These are phyloP conservation scores for Silvanus unidentatus DNA, from an alignment of 2,888 invertebrate species.

Conservation along the genomic window DNA sequence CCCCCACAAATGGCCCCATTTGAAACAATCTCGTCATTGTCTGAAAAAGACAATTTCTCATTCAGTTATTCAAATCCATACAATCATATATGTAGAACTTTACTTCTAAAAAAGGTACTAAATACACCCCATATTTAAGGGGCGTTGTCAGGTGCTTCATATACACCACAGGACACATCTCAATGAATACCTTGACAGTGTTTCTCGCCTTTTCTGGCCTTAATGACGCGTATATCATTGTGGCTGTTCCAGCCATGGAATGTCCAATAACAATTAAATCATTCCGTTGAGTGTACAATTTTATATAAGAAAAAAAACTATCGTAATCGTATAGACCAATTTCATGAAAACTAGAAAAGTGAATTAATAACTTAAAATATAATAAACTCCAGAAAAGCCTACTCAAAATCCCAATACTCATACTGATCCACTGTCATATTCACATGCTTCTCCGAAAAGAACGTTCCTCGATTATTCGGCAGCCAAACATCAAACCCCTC, in stretches of 20 bases:
- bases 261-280: conserved; percentile 15
- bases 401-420: conserved; percentile 17
- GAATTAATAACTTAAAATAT: not conserved
- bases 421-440: conserved; percentile 9
- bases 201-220: conserved; percentile 9
- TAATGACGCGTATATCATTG: conserved; percentile 15
- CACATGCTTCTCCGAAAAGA: conserved; percentile 12
- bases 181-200: conserved; percentile 12
- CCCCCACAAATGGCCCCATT: no score
- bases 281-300: conserved; percentile 7
- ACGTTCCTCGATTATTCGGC: conserved; percentile 16
- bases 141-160: conserved; percentile 1
- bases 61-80: not conserved
- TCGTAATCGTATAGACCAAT: conserved; percentile 16
- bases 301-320: conserved; percentile 9
- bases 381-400: no score
- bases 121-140: no score
- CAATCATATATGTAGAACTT: not conserved
- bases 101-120: not conserved
- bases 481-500: conserved; percentile 19
- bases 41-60: no score
- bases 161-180: conserved; percentile 10
- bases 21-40: no score
- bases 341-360: conserved; percentile 14
- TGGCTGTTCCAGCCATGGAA: conserved; percentile 13